phyloP scores from a whole-genome alignment of 2,888 invertebrate genomes.

The Acleris cristana region DNA sequence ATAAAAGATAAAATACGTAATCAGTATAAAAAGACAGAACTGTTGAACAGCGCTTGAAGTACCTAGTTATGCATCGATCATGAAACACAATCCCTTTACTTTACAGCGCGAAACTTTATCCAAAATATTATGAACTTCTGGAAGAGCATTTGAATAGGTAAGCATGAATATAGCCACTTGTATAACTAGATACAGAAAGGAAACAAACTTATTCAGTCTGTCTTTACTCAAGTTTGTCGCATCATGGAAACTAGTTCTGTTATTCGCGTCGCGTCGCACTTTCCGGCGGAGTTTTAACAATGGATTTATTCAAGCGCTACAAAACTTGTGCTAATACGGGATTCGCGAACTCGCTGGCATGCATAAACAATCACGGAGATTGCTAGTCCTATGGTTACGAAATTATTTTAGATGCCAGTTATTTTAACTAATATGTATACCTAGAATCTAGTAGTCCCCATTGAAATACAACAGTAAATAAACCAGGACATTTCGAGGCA shows the following conservation, averaged over 20 bases:
- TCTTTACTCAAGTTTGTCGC: slow-evolving; percentile 1
- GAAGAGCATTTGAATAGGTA: neutral
- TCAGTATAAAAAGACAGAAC: no score
- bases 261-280: slow-evolving; percentile 13
- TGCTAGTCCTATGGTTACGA: neutral
- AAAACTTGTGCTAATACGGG: slow-evolving; percentile 23
- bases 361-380: neutral
- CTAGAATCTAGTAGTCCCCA: no score
- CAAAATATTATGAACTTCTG: neutral
- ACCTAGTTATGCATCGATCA: no score
- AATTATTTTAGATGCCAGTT: neutral
- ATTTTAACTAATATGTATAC: no score
- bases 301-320: slow-evolving; percentile 13
- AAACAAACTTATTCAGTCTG: slow-evolving; percentile 17
- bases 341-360: slow-evolving; percentile 15
- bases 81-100: no score
- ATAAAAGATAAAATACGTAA: no score
- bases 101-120: neutral
- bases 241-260: slow-evolving; percentile 28
- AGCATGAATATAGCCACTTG: slow-evolving; percentile 1
- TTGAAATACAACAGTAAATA: no score
- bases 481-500: no score
- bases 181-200: slow-evolving; percentile 18
- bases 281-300: slow-evolving; percentile 22
- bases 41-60: no score